These are phyloP conservation scores for Myotis lucifugus DNA, from an alignment of 2,113 vertebrate genomes.

Conservation along the genomic window DNA sequence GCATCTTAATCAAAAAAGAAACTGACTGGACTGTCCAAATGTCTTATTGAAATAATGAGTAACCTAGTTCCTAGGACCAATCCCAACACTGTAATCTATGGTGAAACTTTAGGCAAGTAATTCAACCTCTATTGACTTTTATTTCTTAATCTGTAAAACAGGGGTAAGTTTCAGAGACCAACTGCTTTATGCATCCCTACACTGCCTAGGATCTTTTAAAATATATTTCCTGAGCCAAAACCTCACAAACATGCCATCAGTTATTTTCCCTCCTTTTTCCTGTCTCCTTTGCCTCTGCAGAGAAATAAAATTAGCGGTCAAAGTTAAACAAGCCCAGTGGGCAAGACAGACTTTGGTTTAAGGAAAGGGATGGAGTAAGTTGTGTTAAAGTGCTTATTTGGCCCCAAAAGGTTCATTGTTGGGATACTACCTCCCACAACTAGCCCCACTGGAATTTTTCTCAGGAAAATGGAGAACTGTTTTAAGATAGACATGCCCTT, in stretches of 20 bases:
- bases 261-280: constrained; percentile 62
- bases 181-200: constrained; percentile 34
- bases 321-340: constrained; percentile 68
- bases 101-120: constrained; percentile 12
- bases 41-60: not conserved
- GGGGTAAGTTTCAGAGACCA: constrained; percentile 34
- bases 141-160: constrained; percentile 38
- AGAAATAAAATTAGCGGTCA: constrained; percentile 75
- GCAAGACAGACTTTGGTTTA: constrained; percentile 56
- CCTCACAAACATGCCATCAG: constrained; percentile 63
- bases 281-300: constrained; percentile 62
- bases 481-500: constrained; percentile 71
- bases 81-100: not conserved
- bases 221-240: constrained; percentile 56
- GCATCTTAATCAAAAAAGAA: not conserved
- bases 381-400: constrained; percentile 68
- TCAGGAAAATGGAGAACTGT: constrained; percentile 74
- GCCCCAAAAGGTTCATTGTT: constrained; percentile 72
- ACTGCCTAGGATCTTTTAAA: constrained; percentile 43
- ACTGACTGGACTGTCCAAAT: not conserved
- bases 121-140: constrained; percentile 35
- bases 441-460: constrained; percentile 64
- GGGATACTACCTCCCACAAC: constrained; percentile 66
- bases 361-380: constrained; percentile 54
- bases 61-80: constrained; percentile 11